Percentiles rank a stretch among this genome's conserved stretches.
Conservation (phyloP, 2,888 invertebrate genomes). For the Prosapia bicincta region DNA sequence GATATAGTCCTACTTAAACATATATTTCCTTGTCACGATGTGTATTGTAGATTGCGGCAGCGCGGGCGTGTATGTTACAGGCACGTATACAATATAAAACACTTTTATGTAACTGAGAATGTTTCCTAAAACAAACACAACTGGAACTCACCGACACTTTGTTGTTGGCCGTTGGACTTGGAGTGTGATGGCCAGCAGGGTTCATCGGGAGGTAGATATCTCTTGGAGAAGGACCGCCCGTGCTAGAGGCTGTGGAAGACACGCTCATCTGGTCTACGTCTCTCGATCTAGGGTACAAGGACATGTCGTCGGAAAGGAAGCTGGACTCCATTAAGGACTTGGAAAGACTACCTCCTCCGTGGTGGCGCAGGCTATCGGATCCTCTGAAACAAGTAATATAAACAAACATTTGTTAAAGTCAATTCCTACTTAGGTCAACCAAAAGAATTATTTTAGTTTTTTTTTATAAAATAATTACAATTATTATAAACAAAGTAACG, state of each 20-base stretch:
- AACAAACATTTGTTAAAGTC: too few species aligned
- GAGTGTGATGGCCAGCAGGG: slow-evolving; percentile 45
- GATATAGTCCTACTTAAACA: too few species aligned
- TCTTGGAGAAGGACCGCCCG: slow-evolving; percentile 49
- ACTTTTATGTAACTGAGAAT: too few species aligned
- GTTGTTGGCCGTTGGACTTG: slow-evolving; percentile 56
- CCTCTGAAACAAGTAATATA: slow-evolving; percentile 25
- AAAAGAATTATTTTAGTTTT: too few species aligned
- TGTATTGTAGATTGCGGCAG: too few species aligned
- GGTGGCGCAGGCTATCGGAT: slow-evolving; percentile 19
- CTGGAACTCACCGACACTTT: slow-evolving; percentile 63
- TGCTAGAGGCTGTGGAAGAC: slow-evolving; percentile 58
- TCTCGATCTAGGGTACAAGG: slow-evolving; percentile 41
- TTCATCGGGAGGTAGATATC: slow-evolving; percentile 58
- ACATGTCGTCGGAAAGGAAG: slow-evolving; percentile 53
- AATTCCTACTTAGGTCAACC: too few species aligned
- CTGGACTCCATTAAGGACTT: slow-evolving; percentile 55
- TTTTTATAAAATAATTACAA: too few species aligned
- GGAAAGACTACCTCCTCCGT: slow-evolving; percentile 40
- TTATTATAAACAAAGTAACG: too few species aligned
- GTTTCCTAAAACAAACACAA: too few species aligned
- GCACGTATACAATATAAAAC: too few species aligned
- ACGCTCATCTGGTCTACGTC: slow-evolving; percentile 61
- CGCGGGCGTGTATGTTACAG: too few species aligned
- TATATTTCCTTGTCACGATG: too few species aligned